A percentile compares a stretch with the other conserved stretches of the same genome.
Conservation (phyloP, 2,113 vertebrate genomes). For the Mastomys coucha region DNA sequence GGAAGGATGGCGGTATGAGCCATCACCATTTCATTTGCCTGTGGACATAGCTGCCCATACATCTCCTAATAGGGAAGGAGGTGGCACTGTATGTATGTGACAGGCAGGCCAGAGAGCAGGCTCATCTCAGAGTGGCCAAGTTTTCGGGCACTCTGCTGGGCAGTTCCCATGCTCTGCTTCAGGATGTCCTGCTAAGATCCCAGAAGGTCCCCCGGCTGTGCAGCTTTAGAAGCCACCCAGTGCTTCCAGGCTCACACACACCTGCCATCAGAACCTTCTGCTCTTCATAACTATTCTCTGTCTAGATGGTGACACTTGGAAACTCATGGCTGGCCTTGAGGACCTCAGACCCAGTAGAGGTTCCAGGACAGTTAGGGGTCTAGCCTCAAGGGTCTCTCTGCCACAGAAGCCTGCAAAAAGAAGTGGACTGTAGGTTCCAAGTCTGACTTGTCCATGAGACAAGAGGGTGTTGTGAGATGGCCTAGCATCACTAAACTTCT, state of each 20-base stretch:
- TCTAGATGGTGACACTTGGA: neutral
- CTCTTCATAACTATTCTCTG: neutral
- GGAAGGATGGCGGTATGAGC: neutral
- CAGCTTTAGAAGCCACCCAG: too few relatives aligned
- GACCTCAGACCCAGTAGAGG: neutral
- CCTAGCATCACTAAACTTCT: neutral
- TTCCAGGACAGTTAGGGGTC: neutral
- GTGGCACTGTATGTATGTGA: neutral
- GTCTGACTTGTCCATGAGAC: neutral
- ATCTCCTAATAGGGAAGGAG: neutral
- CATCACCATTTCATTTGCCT: neutral
- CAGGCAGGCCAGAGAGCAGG: neutral
- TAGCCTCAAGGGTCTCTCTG: neutral
- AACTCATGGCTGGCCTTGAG: neutral
- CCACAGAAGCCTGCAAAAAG: neutral
- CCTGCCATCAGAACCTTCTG: neutral
- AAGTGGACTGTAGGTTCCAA: neutral
- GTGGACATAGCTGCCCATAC: neutral
- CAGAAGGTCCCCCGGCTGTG: neutral
- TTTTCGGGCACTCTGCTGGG: neutral
- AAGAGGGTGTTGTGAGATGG: too few relatives aligned
- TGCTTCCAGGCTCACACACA: too few relatives aligned
- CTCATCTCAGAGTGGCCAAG: neutral
- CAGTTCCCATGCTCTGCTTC: neutral
- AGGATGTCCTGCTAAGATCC: neutral